phyloP scores from a whole-genome alignment of 1,140 invertebrate genomes.

The Oryzaephilus surinamensis region DNA sequence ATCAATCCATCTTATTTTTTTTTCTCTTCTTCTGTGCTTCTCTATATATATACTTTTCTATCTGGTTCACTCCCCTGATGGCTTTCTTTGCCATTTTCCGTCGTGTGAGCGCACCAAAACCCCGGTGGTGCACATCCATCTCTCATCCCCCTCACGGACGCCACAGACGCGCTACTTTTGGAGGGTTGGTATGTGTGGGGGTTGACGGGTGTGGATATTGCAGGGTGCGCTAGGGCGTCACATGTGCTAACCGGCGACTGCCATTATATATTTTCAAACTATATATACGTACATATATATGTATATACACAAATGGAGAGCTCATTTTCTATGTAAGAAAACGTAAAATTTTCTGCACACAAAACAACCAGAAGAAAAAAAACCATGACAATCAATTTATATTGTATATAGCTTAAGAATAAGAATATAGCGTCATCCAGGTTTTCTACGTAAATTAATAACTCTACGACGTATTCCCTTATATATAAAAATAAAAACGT shows the following conservation, averaged over 20 bases:
- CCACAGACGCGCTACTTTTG: conserved; percentile 1
- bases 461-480: too few species aligned
- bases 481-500: conserved; percentile 15
- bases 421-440: too few species aligned
- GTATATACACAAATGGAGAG: conserved; percentile 20
- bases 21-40: conserved; percentile 2
- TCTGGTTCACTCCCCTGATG: conserved; percentile 28
- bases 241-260: conserved; percentile 22
- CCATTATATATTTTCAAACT: conserved; percentile 19
- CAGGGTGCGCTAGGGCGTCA: conserved; percentile 19
- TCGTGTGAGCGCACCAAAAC: conserved; percentile 19
- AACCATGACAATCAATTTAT: too few species aligned
- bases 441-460: too few species aligned
- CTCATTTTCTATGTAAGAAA: conserved; percentile 17
- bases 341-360: too few species aligned
- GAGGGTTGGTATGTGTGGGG: conserved; percentile 5
- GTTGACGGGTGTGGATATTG: conserved; percentile 22
- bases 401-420: too few species aligned
- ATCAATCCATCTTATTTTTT: conserved; percentile 36
- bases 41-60: conserved; percentile 16
- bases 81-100: conserved; percentile 31
- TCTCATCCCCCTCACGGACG: conserved; percentile 4
- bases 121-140: conserved; percentile 24
- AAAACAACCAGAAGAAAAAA: too few species aligned
- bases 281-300: too few species aligned